Evolutionary conservation across 2,113 vertebrate genomes (phyloP).

Genomic region (Eulemur rufifrons): DNA sequence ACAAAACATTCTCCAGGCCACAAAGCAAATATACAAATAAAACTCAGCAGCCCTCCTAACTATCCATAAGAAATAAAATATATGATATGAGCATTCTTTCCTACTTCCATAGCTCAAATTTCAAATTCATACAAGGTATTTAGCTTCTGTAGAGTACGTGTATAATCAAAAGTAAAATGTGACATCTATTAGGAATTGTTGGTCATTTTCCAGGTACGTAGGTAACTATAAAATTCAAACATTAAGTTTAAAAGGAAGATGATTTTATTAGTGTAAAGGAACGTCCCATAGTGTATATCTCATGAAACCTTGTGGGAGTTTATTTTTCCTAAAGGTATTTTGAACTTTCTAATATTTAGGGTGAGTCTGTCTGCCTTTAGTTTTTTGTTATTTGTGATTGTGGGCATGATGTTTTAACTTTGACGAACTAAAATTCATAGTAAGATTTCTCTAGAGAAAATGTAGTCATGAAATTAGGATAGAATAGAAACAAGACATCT

Average conservation of each 20-base stretch:
- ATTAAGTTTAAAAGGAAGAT: slow-evolving; percentile 30
- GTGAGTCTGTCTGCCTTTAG: background rate
- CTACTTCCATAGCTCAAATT: background rate
- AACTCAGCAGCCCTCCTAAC: background rate
- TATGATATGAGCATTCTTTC: background rate
- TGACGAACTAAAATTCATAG: background rate
- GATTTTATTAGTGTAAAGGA: background rate
- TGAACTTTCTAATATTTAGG: background rate
- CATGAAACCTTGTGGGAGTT: background rate
- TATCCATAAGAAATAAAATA: background rate
- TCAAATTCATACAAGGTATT: background rate
- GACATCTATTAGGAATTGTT: background rate
- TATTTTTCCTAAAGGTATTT: background rate
- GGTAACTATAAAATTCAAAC: background rate
- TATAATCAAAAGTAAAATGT: background rate
- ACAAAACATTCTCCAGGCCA: background rate
- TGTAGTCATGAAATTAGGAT: background rate
- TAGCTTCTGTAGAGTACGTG: background rate
- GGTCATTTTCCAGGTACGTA: slow-evolving; percentile 17
- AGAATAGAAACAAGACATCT: background rate
- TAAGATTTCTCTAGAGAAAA: background rate
- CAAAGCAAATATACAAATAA: background rate
- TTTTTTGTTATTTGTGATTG: background rate
- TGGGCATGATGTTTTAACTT: slow-evolving; percentile 12
- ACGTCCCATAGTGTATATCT: background rate